Base-by-base conservation (phyloP, 2,113 vertebrate genomes). In the Percopsis transmontana region DNA sequence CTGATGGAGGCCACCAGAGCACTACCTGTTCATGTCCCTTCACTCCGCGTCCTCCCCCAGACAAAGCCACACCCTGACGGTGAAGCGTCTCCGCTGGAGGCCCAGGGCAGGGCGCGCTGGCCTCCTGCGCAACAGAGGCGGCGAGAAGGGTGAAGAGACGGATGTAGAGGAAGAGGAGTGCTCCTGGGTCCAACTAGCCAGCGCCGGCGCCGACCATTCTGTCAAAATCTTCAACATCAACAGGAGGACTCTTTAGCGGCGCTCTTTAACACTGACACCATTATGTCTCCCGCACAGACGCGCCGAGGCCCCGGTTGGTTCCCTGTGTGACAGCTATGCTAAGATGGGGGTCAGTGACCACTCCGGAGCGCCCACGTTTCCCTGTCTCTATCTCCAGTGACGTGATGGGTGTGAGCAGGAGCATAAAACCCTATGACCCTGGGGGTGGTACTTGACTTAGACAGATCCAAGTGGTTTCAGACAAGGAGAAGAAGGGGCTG, bases 201-300 rank as follows among this genome's bases (percentile, higher is more conserved):
- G 95, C 55, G 96, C 95, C 78, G 90, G 96, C 47, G 93, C 93
- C 2, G 97, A 99, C 91, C 92, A 95, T 66, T 87, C 88, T 57
- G 93, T 99, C 89, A 99, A 95, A 91, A 95, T 98, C 91, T 93
- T 96, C 88, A 94, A 82, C 84, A 74, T 99, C 88, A 92, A 94
- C 88, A 90, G 75, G 69, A 62, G 41, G 72, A 62, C 84, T 77
- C 85, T 91, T 82, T 89, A 91, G 82, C 72, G 67, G 57, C 60
- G 72, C n/a, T n/a, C n/a, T n/a, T n/a, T n/a, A n/a, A 75, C 82
- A 77, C 70, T 69, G 80, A 84, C 83, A 76, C 82, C 65, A 82
- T 78, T 63, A 63, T 76, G 66, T 77, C 76, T 57, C 57, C 24
- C 68, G 19, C 14, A 67, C 24, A 59, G 55, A 77, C 59, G 74